Conservation (phyloP, 2,113 vertebrate species). For the Geococcyx californianus region DNA sequence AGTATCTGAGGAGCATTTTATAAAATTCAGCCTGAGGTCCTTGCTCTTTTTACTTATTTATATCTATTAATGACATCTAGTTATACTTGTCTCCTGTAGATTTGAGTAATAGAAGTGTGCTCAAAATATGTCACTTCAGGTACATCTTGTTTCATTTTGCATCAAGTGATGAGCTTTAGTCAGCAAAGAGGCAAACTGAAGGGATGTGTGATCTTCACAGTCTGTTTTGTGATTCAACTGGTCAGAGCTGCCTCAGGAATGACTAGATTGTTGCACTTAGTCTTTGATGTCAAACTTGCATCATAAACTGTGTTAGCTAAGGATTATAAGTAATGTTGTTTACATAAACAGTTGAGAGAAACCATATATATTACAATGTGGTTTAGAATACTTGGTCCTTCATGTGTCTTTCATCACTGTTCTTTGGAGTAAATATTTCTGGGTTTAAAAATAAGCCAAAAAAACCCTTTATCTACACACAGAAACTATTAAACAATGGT, state of each 20-base stretch:
- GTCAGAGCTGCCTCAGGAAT: neutral
- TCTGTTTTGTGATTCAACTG: neutral
- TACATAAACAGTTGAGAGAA: neutral
- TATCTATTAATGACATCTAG: neutral
- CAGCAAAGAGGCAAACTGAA: neutral
- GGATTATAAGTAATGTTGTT: neutral
- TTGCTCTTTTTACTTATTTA: neutral
- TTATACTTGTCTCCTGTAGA: neutral
- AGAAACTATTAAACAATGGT: neutral
- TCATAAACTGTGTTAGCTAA: neutral
- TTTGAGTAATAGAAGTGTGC: neutral
- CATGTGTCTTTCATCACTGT: neutral
- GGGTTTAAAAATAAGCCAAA: neutral
- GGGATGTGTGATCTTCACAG: neutral
- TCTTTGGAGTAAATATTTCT: neutral
- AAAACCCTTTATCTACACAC: neutral
- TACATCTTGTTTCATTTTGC: neutral
- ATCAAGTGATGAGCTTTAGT: neutral
- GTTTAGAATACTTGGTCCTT: neutral
- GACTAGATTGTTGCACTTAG: neutral
- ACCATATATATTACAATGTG: neutral
- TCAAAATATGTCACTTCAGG: neutral
- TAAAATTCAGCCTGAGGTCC: neutral
- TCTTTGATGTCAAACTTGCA: neutral
- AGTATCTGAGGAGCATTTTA: too few species aligned